These are phyloP conservation scores for Tupiocoris notatus DNA, from an alignment of 2,888 invertebrate species.

Conservation along the genomic window DNA sequence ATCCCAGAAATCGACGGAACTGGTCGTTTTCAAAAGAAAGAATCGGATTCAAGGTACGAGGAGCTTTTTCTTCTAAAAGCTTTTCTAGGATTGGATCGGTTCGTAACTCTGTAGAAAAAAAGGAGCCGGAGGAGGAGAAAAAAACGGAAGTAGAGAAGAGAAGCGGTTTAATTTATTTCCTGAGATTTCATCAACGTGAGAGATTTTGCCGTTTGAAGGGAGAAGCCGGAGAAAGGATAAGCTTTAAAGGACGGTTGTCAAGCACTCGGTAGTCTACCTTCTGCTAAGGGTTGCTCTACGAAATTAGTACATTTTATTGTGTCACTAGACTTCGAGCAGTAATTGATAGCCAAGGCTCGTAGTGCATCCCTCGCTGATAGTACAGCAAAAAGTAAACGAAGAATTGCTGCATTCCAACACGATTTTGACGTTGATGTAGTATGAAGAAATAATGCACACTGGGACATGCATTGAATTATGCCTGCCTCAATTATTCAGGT, in stretches of 20 bases:
- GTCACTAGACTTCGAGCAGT: too few species aligned
- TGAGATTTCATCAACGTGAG: slow-evolving; percentile 38
- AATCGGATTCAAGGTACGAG: neutral
- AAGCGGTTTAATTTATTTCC: slow-evolving; percentile 32
- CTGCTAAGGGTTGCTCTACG: neutral
- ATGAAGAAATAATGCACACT: too few species aligned
- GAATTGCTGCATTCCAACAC: too few species aligned
- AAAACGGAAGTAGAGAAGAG: neutral
- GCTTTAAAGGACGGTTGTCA: neutral
- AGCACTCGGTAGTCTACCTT: neutral
- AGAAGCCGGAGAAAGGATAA: neutral
- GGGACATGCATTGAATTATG: too few species aligned
- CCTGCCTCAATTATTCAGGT: too few species aligned
- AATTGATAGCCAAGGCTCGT: too few species aligned
- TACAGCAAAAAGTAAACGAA: too few species aligned
- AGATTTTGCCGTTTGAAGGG: slow-evolving; percentile 3
- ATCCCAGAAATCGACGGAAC: too few species aligned
- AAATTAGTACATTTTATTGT: too few species aligned
- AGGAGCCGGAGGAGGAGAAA: neutral
- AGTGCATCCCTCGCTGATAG: too few species aligned
- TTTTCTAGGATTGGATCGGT: slow-evolving; percentile 32
- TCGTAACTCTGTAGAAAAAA: neutral
- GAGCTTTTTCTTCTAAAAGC: neutral
- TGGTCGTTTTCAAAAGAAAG: neutral
- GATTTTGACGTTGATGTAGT: too few species aligned